Evolutionary conservation across 2,888 invertebrate species (phyloP), one percentile per base, ranked within the genome.

Genomic region (Ceriagrion tenellum): DNA sequence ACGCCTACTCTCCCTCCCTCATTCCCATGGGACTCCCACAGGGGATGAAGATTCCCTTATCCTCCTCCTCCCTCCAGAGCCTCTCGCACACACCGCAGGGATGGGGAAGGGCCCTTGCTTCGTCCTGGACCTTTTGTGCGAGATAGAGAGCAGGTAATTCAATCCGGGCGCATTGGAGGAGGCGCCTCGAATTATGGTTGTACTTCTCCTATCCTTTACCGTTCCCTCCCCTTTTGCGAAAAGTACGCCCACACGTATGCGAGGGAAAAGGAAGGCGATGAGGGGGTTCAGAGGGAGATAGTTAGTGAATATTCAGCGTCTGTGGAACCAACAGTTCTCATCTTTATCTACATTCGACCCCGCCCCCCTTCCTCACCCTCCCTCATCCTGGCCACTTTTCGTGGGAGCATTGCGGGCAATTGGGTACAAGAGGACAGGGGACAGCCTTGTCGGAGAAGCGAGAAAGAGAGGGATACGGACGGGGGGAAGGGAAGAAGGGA

Each of bases 141-240:
- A 81, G 81, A 35, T 12, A 69, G 59, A 20, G 47, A 20, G 69
- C 35, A 35, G 63, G 93, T 93, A 93, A 93, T 93, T 93, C 93
- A 93, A 93, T 93, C 93, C 93, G 47, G 74, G 63, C 93, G 47
- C 93, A 93, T n/a, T 69, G 93, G 93, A 93, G 63, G 69, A 69
- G 81, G 35, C 35, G 35, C 81, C 81, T 81, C 81, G 81, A 81
- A 81, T 81, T 81, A 81, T 81, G 81, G 81, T 26, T 18, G 81
- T 81, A 81, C 81, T 35, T 35, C 81, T 81, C 81, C 30, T 35
- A 81, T 81, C 81, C 81, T 35, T 59, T 69, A 91, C 59, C 40
- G 13, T 91, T 91, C 12, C 90, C 59, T 63, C 91, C 91, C 93
- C 47, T 47, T 63, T 93, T 47, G n/a, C 93, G 47, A 47, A 69